These are phyloP conservation scores for Trematomus bernacchii DNA, from an alignment of 2,797 vertebrate genomes.

Conservation along the genomic window DNA sequence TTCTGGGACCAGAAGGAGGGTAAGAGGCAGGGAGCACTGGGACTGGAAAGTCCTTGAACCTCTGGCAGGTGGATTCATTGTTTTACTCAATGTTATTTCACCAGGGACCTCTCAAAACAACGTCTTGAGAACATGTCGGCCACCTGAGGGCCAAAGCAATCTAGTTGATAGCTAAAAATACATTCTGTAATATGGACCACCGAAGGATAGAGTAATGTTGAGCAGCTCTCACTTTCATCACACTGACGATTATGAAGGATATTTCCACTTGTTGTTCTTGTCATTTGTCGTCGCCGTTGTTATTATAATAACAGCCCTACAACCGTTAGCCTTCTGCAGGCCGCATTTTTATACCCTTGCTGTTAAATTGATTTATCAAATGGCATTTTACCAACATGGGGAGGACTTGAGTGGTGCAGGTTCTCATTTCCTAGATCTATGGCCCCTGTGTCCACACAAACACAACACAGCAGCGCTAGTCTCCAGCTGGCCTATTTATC, in stretches of 20 bases:
- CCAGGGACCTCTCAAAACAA: constrained; percentile 81
- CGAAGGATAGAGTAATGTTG: constrained; percentile 56
- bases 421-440: constrained; percentile 69
- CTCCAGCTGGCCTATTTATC: constrained; percentile 77
- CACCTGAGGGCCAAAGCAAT: constrained; percentile 80
- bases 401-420: constrained; percentile 43
- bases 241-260: constrained; percentile 55
- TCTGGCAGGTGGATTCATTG: constrained; percentile 83
- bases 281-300: constrained; percentile 47
- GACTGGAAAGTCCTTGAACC: constrained; percentile 74
- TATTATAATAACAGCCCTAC: constrained; percentile 57
- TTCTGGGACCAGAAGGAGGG: constrained; percentile 60
- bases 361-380: constrained; percentile 76
- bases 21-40: constrained; percentile 65
- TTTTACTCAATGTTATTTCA: constrained; percentile 83
- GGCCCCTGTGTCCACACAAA: constrained; percentile 14
- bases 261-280: constrained; percentile 59
- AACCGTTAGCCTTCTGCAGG: constrained; percentile 60
- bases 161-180: constrained; percentile 85
- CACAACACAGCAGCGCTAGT: constrained; percentile 30
- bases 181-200: constrained; percentile 75
- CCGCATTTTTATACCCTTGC: constrained; percentile 58
- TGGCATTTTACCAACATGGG: constrained; percentile 65
- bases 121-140: constrained; percentile 72
- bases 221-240: constrained; percentile 54